Percentiles rank a stretch among this genome's conserved stretches.
Conservation (phyloP, 2,113 vertebrate genomes). For the Petrocephalus zakoni region DNA sequence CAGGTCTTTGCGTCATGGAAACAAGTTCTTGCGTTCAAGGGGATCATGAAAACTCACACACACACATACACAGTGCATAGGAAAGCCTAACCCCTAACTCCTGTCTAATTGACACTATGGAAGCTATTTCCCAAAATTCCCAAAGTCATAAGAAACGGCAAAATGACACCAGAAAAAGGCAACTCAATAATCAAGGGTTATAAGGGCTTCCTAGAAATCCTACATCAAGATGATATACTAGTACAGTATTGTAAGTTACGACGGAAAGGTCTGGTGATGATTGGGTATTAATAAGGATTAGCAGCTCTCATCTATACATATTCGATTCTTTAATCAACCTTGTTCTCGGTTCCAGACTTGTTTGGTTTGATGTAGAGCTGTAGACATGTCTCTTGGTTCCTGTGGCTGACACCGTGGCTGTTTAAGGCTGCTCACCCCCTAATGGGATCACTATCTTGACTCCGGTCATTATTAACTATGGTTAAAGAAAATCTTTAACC, state of each 20-base stretch:
- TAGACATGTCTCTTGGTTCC: neutral
- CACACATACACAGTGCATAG: neutral
- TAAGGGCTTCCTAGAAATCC: too few relatives aligned
- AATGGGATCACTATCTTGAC: constrained; percentile 24
- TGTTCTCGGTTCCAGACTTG: neutral
- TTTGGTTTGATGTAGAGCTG: neutral
- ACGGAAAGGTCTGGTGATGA: neutral
- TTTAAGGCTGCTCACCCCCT: neutral
- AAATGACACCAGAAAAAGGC: too few relatives aligned
- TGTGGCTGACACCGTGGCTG: neutral
- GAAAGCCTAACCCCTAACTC: too few relatives aligned
- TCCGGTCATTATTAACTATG: constrained; percentile 12
- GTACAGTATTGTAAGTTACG: too few relatives aligned
- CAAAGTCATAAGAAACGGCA: too few relatives aligned
- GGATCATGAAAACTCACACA: neutral
- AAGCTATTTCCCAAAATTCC: too few relatives aligned
- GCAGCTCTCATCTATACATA: too few relatives aligned
- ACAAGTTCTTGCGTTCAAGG: neutral
- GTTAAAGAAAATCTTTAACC: neutral
- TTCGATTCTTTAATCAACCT: neutral
- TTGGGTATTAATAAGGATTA: neutral
- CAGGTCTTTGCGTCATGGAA: too few relatives aligned
- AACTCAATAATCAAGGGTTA: too few relatives aligned
- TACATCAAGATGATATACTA: too few relatives aligned
- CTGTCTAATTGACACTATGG: too few relatives aligned